Base-by-base conservation (phyloP, 2,113 vertebrate genomes). In the Strix aluco region DNA sequence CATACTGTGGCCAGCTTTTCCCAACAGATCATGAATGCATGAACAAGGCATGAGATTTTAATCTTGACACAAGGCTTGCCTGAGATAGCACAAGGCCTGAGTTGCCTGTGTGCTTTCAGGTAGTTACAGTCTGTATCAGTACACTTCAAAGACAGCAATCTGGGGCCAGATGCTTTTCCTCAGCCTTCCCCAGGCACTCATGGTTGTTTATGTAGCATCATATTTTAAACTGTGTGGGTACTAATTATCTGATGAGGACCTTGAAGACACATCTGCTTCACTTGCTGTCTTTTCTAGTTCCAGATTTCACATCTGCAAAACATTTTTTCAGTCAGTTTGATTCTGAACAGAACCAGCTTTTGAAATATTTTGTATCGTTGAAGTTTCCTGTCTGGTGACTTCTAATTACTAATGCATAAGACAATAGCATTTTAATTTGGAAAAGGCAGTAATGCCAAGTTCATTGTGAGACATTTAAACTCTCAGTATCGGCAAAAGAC, bases 71-170 rank as follows among this genome's bases (percentile, higher is more conserved):
- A 20, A 14, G 54, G 38, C 19, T 7, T 42, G 40, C 40, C 40
- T 42, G 40, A 42, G 40, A 42, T 42, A 42, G 40, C 40, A 42
- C 40, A 42, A 42, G 40, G 40, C 16, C 47, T 49, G 65, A 83
- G 46, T 11, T 92, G 51, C 38, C 66, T 42, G 8, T 66, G 58
- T 65, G 67, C 55, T 83, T 47, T 55, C 66, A 32, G 36, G 67
- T 14, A 44, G 40, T 40, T 66, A 5, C 7, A 2, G 13, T 57
- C 34, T 49, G 7, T 42, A 25, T 29, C 4, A 0, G n/a, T 36
- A 23, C 52, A 46, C 32, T 32, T 82, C 54, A 54, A 30, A 78
- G 74, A 19, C 42, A 71, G 57, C 72, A 52, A 10, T 16, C 44
- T 38, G 36, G 16, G 30, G 21, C 77, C 65, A 46, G 19, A 30